Evolutionary conservation across 2,888 invertebrate species (phyloP).

Genomic region (Eristalinus sepulchralis): DNA sequence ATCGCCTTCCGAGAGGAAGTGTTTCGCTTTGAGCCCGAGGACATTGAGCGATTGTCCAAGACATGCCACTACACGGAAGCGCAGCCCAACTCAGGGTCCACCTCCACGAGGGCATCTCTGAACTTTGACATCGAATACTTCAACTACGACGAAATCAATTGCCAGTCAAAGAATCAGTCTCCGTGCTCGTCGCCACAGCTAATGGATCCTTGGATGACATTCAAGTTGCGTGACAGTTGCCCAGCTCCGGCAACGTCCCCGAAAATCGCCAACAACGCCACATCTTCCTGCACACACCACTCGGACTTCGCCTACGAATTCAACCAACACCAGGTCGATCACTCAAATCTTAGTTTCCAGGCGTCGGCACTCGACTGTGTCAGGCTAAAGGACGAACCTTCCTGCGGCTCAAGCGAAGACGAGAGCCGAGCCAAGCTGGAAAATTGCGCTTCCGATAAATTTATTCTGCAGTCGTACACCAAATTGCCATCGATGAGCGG

Average conservation of each 20-base stretch:
- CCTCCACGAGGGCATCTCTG: conserved; percentile 69
- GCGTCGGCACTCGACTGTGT: conserved; percentile 13
- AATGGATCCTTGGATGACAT: conserved; percentile 79
- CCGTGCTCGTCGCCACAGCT: conserved; percentile 80
- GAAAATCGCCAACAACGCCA: conserved; percentile 54
- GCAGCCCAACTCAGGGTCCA: conserved; percentile 6
- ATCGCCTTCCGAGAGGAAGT: conserved; percentile 75
- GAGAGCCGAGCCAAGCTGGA: conserved; percentile 31
- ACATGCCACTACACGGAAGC: conserved; percentile 60
- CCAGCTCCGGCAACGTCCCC: conserved; percentile 59
- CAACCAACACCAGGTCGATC: conserved; percentile 26
- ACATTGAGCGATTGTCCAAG: conserved; percentile 79
- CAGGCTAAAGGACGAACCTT: conserved; percentile 1
- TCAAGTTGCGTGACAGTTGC: conserved; percentile 75
- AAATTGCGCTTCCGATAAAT: conserved; percentile 53
- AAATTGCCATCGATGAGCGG: conserved; percentile 79
- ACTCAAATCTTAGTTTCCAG: conserved; percentile 12
- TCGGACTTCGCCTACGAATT: conserved; percentile 36
- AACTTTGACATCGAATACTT: conserved; percentile 80
- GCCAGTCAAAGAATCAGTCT: conserved; percentile 81
- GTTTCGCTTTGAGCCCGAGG: conserved; percentile 81
- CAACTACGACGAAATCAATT: conserved; percentile 81
- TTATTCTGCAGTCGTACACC: conserved; percentile 63
- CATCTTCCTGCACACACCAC: conserved; percentile 71
- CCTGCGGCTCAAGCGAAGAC: conserved; percentile 10